A percentile compares a stretch with the other conserved stretches of the same genome.
phyloP scores from a whole-genome alignment of 2,797 vertebrate species.

The Eurystomus glaucurus region DNA sequence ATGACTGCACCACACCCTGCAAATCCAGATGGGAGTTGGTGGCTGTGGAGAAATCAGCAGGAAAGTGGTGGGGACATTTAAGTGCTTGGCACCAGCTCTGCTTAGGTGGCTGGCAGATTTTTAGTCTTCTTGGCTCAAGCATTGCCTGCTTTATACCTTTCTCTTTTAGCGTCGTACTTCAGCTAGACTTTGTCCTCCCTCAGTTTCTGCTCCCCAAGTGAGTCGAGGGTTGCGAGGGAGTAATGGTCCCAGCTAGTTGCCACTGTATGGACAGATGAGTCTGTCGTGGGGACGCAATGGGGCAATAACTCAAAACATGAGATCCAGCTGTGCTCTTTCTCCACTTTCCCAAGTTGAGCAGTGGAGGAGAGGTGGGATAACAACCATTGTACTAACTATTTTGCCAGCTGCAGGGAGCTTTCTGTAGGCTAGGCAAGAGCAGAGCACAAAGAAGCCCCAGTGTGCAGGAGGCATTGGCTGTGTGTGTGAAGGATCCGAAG shows the following conservation, averaged over 20 bases:
- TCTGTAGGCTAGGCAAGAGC: neutral
- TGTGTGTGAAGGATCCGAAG: neutral
- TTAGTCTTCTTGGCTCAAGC: neutral
- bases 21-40: neutral
- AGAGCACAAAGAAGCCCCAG: slow-evolving; percentile 19
- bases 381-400: neutral
- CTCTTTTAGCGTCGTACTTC: neutral
- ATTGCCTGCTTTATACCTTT: neutral
- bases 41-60: neutral
- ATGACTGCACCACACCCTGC: neutral
- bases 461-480: neutral
- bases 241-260: neutral
- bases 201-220: neutral
- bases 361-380: neutral
- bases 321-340: neutral
- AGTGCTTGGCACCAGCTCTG: neutral
- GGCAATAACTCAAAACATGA: neutral
- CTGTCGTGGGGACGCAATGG: fast-evolving
- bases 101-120: neutral
- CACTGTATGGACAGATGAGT: neutral
- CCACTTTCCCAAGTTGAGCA: neutral
- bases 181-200: neutral
- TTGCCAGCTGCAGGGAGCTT: neutral
- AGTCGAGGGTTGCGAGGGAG: fast-evolving
- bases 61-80: neutral